phyloP scores from a whole-genome alignment of 2,797 vertebrate species.

The Alosa sapidissima region DNA sequence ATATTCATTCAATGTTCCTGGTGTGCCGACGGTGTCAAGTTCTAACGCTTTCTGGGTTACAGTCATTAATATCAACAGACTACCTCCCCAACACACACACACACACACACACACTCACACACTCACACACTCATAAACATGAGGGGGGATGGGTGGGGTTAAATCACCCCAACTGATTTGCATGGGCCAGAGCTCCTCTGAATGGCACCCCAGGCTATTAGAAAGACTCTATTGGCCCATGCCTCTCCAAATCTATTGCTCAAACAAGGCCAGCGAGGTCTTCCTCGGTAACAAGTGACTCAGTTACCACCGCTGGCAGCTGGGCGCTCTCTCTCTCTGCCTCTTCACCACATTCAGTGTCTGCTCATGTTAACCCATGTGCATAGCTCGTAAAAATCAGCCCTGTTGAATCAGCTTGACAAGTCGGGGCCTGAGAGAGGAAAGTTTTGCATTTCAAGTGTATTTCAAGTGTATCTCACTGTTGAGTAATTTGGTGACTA shows the following conservation, averaged over 20 bases:
- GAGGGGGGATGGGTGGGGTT: not conserved
- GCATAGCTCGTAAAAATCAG: not conserved
- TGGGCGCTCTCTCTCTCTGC: not conserved
- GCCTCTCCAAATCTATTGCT: not conserved
- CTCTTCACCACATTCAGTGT: not conserved
- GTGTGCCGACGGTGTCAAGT: not conserved
- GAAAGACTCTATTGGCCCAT: not conserved
- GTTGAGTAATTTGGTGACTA: not conserved
- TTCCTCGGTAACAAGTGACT: not conserved
- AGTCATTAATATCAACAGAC: conserved; percentile 22
- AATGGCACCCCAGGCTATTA: not conserved
- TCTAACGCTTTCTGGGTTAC: not conserved
- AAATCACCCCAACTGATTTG: conserved; percentile 3
- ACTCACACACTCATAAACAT: not conserved
- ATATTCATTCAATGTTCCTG: not conserved
- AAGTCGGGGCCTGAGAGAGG: not conserved
- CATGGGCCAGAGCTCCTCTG: not conserved
- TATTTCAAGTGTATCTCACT: not conserved
- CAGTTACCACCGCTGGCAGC: not conserved
- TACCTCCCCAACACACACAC: not conserved
- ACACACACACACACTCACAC: conserved; percentile 3
- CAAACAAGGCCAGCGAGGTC: not conserved
- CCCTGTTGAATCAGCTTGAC: not conserved
- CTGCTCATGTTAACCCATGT: not conserved
- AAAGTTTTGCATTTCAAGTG: not conserved